A percentile compares a stretch with the other conserved stretches of the same genome.
Evolutionary conservation across 2,888 invertebrate species (phyloP).

Genomic region (Harpagoxenus sublaevis): DNA sequence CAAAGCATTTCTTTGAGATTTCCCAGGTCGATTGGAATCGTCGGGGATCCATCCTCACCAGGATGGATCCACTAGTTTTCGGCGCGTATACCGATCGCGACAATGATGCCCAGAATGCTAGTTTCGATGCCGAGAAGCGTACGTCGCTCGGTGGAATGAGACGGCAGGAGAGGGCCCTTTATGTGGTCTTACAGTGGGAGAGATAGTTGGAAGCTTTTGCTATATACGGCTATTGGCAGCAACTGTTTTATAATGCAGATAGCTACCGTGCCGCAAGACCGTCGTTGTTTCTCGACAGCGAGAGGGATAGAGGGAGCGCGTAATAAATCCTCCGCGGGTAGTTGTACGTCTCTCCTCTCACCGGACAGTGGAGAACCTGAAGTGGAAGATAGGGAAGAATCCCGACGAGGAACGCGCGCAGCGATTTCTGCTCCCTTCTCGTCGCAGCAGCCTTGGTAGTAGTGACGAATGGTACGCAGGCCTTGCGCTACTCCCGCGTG

Average conservation of each 20-base stretch:
- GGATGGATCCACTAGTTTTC: slow-evolving; percentile 29
- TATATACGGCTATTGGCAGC: slow-evolving; percentile 78
- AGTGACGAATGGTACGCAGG: slow-evolving; percentile 77
- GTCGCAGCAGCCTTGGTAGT: slow-evolving; percentile 60
- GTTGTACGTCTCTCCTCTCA: slow-evolving; percentile 81
- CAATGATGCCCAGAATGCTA: slow-evolving; percentile 60
- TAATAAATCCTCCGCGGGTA: slow-evolving; percentile 83
- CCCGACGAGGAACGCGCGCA: slow-evolving; percentile 57
- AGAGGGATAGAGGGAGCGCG: slow-evolving; percentile 78
- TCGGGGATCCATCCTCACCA: slow-evolving; percentile 24
- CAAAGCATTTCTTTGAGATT: slow-evolving; percentile 53
- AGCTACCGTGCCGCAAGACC: slow-evolving; percentile 71
- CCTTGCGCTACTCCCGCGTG: slow-evolving; percentile 67
- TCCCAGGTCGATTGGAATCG: slow-evolving; percentile 60
- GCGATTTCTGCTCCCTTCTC: slow-evolving; percentile 60
- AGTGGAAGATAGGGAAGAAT: slow-evolving; percentile 57
- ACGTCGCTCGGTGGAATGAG: slow-evolving; percentile 34
- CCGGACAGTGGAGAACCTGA: slow-evolving; percentile 71
- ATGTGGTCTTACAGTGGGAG: slow-evolving; percentile 64
- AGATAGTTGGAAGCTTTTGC: slow-evolving; percentile 65
- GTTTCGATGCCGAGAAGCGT: slow-evolving; percentile 38
- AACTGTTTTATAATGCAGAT: slow-evolving; percentile 85
- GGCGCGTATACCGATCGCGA: slow-evolving; percentile 24
- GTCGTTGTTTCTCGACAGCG: slow-evolving; percentile 70
- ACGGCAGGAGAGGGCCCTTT: slow-evolving; percentile 62